Base-by-base conservation (phyloP, 2,888 invertebrate genomes). In the Oscheius sp. region DNA sequence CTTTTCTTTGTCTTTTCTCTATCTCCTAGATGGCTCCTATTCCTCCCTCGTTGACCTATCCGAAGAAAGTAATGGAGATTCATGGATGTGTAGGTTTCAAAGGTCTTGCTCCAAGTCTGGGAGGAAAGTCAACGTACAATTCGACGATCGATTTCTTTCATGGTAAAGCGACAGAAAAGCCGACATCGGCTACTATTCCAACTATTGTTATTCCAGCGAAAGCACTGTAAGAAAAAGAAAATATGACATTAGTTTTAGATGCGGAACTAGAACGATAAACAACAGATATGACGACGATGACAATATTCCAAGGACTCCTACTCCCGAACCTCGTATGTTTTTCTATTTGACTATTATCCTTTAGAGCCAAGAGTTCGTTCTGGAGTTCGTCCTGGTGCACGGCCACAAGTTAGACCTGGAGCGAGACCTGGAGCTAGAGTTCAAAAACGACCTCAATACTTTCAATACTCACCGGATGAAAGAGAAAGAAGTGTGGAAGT, bases 61-160 rank as follows among this genome's bases (percentile, higher is more conserved):
- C 62, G 17, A 33, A 26, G 22, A 38, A 41, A 28, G 22, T 38
- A 6, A 14, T 47, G 14, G 62, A 62, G 33, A 9, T 50, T 1
- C 64, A 64, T 33, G 64, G 64, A 9, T 64, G 51, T 0, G 51
- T 41, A 24, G 64, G 64, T 22, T 64, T 64, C 20, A 28, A 36
- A 24, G 64, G 64, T 36, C 44, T 64, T 6, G 64, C 64, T 20
- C 64, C 64, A 17, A 64, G 64, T 64, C 22, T 64, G n/a, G 64
- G 64, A 26, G 47, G 33, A 64, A 28, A 33, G 14, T 24, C 24
- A 24, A 50, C 49, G 17, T 36, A 26, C 14, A 26, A 17, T n/a
- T 64, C 64, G 2, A 30, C 32, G 24, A 64, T 64, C 26, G 64
- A 64, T 30, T 51, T 38, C 24, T 64, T 64, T 30, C 36, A 50